Base-by-base conservation (phyloP, 1,140 invertebrate genomes). In the Papilio dardanus region DNA sequence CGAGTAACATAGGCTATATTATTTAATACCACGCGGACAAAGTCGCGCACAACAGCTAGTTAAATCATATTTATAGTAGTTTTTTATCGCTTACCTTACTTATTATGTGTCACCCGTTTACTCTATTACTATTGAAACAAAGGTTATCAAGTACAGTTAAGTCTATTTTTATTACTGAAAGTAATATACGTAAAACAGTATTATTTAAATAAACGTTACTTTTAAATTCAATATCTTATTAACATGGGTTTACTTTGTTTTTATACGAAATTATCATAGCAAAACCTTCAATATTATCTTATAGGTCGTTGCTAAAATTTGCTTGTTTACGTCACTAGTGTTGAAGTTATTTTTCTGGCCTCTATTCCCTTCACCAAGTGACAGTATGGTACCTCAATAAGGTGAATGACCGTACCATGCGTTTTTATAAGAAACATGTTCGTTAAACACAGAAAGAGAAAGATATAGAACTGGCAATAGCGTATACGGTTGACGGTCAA, bases 321-420 rank as follows among this genome's bases (percentile, higher is more conserved):
- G 50, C 50, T 58, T 58, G 54, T 58, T 66, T n/a, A 66, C 28
- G 2, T 31, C 28, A 31, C 62, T 28, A 28, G 62, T 31, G 62
- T 66, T 62, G 54, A 24, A 5, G 58, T 33, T 33, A 33, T 66
- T 66, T 66, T 62, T 62, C 58, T 35, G 62, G 62, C 31, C 31
- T 66, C 30, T 7, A 19, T 66, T 19, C 62, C 62, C n/a, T 66
- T 66, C 62, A 62, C 58, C 58, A 21, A 66, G 28, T 33, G 31
- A 66, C 24, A 66, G 21, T 58, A 58, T 28, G 54, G 54, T 58
- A 58, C 6, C 19, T 19, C n/a, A 19, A 19, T 50, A 7, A 24
- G 54, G 24, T 58, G 21, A 58, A 28, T 24, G 54, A 28, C 54
- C 54, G 54, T 21, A 54, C 19, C 19, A 50, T 24, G 8, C 24